Evolutionary conservation across 1,140 invertebrate genomes (phyloP).

Genomic region (Spodoptera frugiperda): DNA sequence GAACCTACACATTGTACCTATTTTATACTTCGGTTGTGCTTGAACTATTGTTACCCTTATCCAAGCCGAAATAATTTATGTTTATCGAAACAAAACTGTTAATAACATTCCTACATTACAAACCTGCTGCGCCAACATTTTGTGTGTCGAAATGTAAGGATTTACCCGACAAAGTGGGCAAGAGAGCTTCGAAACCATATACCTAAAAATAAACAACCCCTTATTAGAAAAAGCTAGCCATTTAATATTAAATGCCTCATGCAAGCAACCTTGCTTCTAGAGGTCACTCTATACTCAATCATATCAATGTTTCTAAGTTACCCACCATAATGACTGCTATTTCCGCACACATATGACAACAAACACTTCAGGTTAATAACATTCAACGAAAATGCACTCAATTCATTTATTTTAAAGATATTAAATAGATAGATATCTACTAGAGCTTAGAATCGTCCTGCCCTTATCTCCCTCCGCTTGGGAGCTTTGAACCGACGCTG

Average conservation of each 20-base stretch:
- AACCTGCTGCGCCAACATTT: not conserved
- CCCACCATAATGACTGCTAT: no score
- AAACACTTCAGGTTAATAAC: not conserved
- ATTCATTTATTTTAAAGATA: no score
- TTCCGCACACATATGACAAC: not conserved
- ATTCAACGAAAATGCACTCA: not conserved
- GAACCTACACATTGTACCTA: conserved; percentile 49
- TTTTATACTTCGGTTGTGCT: conserved; percentile 58
- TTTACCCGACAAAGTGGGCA: not conserved
- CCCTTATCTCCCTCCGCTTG: not conserved
- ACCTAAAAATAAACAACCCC: conserved; percentile 9
- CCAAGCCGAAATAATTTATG: conserved; percentile 7
- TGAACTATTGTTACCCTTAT: conserved; percentile 39
- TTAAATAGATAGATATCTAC: not conserved
- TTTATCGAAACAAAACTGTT: not conserved
- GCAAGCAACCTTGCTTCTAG: conserved; percentile 5
- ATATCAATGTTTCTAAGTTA: conserved; percentile 12
- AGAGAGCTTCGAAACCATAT: not conserved
- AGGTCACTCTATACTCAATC: conserved; percentile 18
- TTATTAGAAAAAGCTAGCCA: conserved; percentile 27
- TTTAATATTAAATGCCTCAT: conserved; percentile 24
- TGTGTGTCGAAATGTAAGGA: not conserved
- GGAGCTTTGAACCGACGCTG: not conserved
- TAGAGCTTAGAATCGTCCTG: not conserved
- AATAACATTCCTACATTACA: conserved; percentile 43